These are phyloP conservation scores for Speoplatyrhinus poulsoni DNA, from an alignment of 2,113 vertebrate species.

Conservation along the genomic window DNA sequence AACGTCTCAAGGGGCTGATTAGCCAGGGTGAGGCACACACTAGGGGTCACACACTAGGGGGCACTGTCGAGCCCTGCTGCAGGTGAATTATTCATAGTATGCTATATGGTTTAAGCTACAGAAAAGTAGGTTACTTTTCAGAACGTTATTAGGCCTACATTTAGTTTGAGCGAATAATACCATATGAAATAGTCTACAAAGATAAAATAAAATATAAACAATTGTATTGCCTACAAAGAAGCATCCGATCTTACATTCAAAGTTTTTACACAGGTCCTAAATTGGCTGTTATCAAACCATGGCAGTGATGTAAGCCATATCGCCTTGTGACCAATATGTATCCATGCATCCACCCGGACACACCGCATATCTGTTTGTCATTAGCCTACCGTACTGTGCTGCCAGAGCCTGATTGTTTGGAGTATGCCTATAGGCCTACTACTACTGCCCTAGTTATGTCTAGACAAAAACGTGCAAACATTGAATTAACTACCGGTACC, in stretches of 20 bases:
- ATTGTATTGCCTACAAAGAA: constrained; percentile 19
- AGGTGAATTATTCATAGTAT: not conserved
- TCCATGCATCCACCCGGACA: constrained; percentile 36
- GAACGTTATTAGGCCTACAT: not conserved
- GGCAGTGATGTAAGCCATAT: constrained; percentile 47
- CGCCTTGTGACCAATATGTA: constrained; percentile 42
- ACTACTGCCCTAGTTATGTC: not conserved
- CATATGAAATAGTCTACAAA: constrained; percentile 30
- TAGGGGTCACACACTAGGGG: constrained; percentile 73
- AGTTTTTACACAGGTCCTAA: constrained; percentile 32
- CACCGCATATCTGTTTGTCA: constrained; percentile 50
- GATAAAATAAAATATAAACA: constrained; percentile 18
- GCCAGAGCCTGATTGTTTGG: constrained; percentile 36
- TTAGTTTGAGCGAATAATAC: constrained; percentile 19
- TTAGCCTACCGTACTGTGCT: constrained; percentile 9
- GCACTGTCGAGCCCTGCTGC: constrained; percentile 55
- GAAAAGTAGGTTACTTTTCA: not conserved
- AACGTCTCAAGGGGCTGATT: constrained; percentile 15
- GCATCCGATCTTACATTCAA: constrained; percentile 25
- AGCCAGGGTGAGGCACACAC: constrained; percentile 37
- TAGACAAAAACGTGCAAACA: not conserved
- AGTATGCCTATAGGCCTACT: constrained; percentile 11
- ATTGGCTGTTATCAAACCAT: constrained; percentile 14
- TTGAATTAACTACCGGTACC: not conserved
- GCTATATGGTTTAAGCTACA: not conserved